Base-by-base conservation (phyloP, 2,113 vertebrate genomes). In the Indicator indicator region DNA sequence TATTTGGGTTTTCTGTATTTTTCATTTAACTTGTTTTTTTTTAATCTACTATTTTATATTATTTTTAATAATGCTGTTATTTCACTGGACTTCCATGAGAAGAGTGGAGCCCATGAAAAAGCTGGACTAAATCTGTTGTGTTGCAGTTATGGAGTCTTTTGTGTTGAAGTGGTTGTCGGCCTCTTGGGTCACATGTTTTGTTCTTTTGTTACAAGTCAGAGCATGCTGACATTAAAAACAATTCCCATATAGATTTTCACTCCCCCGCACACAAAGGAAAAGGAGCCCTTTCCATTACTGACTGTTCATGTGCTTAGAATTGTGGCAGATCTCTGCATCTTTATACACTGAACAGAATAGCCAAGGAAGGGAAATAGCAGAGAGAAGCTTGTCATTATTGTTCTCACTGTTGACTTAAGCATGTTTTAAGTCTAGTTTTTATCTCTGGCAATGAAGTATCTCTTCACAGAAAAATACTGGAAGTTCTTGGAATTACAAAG, bases 401-500 rank as follows among this genome's bases (percentile, higher is more conserved):
- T 75, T 91, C 65, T 80, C 83, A 76, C 36, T 44, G 6, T 68
- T 75, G 20, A 44, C 60, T 90, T 46, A 33, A 67, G 56, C 65
- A 44, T 11, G 1, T 44, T 58, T 44, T 24, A 83, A 95, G 54
- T n/a, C 9, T 32, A 30, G 11, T 74, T 89, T 95, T 95, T 93
- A 26, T 80, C 58, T 40, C 65, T 89, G 84, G 73, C 63, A 60
- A 16, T 52, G 64, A 86, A 77, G 15, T 42, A 12, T 87, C 50
- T 76, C 42, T 87, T 92, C 91, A 56, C 42, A 95, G 95, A 93
- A 96, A 75, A 96, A 91, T 90, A 63, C 86, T 94, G 76, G 33
- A 79, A 89, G 38, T 97, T 97, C 96, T 92, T 93, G 86, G 93
- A 97, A 95, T 85, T 80, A 24, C 74, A 56, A 20, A 89, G 75